Conservation (phyloP, 2,113 vertebrate genomes). For the Nymphicus hollandicus region DNA sequence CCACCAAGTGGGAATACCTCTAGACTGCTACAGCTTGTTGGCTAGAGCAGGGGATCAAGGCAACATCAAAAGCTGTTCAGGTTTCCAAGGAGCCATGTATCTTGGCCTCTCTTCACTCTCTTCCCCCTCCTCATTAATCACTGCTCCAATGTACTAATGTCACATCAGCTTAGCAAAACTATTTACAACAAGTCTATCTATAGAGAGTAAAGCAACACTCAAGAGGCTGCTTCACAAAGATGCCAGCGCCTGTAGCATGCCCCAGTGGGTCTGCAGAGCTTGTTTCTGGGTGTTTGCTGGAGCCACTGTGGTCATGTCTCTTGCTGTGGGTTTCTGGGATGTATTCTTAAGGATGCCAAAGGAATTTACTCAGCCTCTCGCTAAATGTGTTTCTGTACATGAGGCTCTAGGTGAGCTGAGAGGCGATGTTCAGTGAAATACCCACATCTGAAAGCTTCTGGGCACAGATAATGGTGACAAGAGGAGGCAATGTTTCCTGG, state of each 20-base stretch:
- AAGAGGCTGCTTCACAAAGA: neutral
- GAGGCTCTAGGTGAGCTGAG: neutral
- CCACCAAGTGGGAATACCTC: neutral
- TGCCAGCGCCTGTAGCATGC: neutral
- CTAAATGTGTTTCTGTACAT: rapidly evolving
- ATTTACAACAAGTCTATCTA: neutral
- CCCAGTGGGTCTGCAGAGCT: neutral
- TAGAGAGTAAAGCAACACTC: neutral
- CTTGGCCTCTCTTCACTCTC: neutral
- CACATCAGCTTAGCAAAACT: neutral
- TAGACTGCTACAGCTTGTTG: neutral
- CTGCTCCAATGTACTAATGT: neutral
- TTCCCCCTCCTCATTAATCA: neutral
- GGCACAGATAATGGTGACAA: neutral
- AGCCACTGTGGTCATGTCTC: neutral
- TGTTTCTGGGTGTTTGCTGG: neutral
- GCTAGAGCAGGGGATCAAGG: neutral
- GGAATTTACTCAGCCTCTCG: neutral
- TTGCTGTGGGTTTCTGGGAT: neutral
- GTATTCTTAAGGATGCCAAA: neutral
- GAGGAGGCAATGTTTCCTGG: neutral
- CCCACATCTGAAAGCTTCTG: neutral
- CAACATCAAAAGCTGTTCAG: neutral
- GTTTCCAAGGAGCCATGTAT: neutral
- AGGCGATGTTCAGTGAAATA: neutral